phyloP scores from a whole-genome alignment of 1,140 invertebrate species.

The Phortica variegata region DNA sequence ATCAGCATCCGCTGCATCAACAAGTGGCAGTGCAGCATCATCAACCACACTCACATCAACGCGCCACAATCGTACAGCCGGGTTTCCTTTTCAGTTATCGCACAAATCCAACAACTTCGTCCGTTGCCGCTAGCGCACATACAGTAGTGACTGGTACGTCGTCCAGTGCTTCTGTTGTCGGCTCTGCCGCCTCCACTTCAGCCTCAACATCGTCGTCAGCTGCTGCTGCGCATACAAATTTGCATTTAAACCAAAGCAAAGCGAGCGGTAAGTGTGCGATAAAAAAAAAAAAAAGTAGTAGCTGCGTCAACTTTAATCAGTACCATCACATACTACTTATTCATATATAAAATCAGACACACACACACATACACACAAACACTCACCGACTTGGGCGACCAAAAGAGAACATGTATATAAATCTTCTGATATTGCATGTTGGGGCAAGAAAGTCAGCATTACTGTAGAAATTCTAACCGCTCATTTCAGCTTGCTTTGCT shows the following conservation, averaged over 20 bases:
- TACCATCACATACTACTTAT: constrained; percentile 7
- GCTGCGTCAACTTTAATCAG: not conserved
- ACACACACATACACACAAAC: constrained; percentile 10
- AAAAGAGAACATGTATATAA: not conserved
- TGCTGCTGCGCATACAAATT: constrained; percentile 16
- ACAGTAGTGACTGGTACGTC: not conserved
- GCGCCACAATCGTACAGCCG: constrained; percentile 45
- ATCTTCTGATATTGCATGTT: no score
- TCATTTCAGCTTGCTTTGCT: no score
- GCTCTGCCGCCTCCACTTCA: constrained; percentile 27
- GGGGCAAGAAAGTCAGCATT: no score
- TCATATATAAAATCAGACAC: constrained; percentile 7
- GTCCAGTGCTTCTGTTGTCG: constrained; percentile 6
- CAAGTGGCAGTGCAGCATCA: constrained; percentile 7
- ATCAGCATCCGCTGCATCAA: constrained; percentile 22
- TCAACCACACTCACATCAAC: constrained; percentile 34
- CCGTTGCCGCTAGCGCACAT: constrained; percentile 2
- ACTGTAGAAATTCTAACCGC: no score
- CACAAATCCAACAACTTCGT: constrained; percentile 20
- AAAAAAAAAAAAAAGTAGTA: not conserved
- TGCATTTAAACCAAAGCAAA: constrained; percentile 18
- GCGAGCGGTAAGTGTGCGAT: constrained; percentile 43
- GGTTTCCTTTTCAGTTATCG: constrained; percentile 49
- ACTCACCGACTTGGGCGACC: not conserved
- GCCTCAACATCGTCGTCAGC: constrained; percentile 25